Base-by-base conservation (phyloP, 2,888 invertebrate species). In the Chrysopilus asiliformis region DNA sequence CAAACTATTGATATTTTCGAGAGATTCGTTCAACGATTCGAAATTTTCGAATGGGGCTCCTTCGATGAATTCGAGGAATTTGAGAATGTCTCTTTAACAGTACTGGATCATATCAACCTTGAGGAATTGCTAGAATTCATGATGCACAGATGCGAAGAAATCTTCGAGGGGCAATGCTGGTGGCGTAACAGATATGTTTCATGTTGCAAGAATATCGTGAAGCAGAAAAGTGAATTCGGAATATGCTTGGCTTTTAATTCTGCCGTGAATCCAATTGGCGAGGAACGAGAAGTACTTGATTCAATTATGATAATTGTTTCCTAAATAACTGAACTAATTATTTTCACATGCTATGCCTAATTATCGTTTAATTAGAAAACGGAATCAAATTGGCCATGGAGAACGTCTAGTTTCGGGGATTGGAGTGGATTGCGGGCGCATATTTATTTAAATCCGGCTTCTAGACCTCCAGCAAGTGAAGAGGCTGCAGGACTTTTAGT, bases 181-280 rank as follows among this genome's bases (percentile, higher is more conserved):
- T 68, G 67, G 66, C 55, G 65, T 0, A 54, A 55, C 30, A 36
- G 45, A 13, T 36, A 47, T 12, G 53, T 59, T 25, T 45, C 64
- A 19, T 68, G 68, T 33, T 67, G 68, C 43, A 55, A 60, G 2
- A 48, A 56, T 13, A 66, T 68, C 38, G 49, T 61, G 26, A 37
- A 55, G 14, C 67, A 67, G 40, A 59, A 55, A 35, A 64, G 65
- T 0, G 66, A 67, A 44, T 56, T 50, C 34, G 68, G 68, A 1
- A 50, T 57, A 19, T 68, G 68, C 43, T 57, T 64, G 44, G 52
- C 65, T 0, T 68, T 67, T 49, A 68, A 68, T 47, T 66, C 66
- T 3, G 56, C 58, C 9, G 53, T 59, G 26, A 54, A 51, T 17
- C 32, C 14, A 3, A 20, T 27, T n/a, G 38, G 38, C 2, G 13